Base-by-base conservation (phyloP, 2,888 invertebrate species). In the Euclidia mi region DNA sequence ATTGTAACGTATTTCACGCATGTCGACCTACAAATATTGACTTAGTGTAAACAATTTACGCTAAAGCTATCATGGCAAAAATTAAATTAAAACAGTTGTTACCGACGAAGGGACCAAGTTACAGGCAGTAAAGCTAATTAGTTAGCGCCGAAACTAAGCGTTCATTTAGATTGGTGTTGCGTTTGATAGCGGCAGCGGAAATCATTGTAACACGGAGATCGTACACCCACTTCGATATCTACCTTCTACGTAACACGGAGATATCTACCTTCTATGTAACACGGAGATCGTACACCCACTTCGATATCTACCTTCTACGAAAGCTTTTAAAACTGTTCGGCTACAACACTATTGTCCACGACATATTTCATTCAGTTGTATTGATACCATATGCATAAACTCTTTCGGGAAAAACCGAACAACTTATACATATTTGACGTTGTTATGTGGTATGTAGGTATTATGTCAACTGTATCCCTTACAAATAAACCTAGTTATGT, bases 71-170 rank as follows among this genome's bases (percentile, higher is more conserved):
- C 67, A 71, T 68, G 82, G 75, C 81, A 88, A 89, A 85, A 88
- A 88, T 88, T 82, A 85, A 88, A 88, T 87, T 85, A 87, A 84
- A 78, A 67, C 76, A 81, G 82, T 79, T 82, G 82, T 87, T 84
- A 81, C 81, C 49, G 50, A 55, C 61, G 63, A 65, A 65, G 79
- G 78, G 76, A 71, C 74, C 65, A 68, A 82, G 80, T 87, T 79
- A 87, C 81, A 72, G 81, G 79, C 83, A 87, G 85, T 85, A 85
- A 84, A 89, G 78, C 83, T 88, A 89, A 90, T 90, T 90, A 90
- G 85, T 80, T 82, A 85, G 85, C 84, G 80, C 78, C 80, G 81
- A 83, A 89, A 89, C 88, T 89, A 85, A 85, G 87, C 87, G 87
- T 85, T 90, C 89, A 91, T 89, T 89, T 85, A 74, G 78, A 81